Conservation (phyloP, 2,888 invertebrate species). For the Ennomos erosarius region DNA sequence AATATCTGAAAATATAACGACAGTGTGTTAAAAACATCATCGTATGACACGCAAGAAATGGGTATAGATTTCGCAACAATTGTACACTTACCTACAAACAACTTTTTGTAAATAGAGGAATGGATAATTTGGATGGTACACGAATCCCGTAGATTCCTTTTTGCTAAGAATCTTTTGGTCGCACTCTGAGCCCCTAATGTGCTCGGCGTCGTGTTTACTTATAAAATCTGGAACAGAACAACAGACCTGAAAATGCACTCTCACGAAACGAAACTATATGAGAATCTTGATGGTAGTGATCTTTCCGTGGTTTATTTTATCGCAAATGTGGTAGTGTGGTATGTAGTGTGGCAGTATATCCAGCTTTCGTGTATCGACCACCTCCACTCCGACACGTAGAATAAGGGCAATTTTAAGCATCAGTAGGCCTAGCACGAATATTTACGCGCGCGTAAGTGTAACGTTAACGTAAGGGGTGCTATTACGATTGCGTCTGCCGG, state of each 20-base stretch:
- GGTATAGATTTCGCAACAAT: no score
- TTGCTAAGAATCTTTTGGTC: constrained; percentile 98
- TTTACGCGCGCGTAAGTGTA: no score
- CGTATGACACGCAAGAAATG: no score
- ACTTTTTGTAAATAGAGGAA: constrained; percentile 97
- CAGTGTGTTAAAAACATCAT: neutral
- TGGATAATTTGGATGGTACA: constrained; percentile 98
- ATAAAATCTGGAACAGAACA: constrained; percentile 90
- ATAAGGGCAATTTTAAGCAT: neutral
- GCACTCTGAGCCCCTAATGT: constrained; percentile 98
- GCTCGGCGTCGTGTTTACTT: constrained; percentile 96
- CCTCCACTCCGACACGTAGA: neutral
- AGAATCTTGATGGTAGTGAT: no score
- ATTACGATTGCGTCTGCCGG: no score
- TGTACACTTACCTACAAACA: constrained; percentile 91
- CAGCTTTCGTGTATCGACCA: neutral
- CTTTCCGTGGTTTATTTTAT: no score
- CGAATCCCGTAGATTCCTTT: constrained; percentile 96
- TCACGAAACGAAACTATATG: no score
- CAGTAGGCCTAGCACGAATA: no score
- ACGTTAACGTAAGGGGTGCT: no score
- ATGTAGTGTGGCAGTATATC: no score
- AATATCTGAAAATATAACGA: constrained; percentile 87
- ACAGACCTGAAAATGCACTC: neutral
- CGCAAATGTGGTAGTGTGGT: no score